Evolutionary conservation across 2,113 vertebrate species (phyloP), one percentile per base, ranked within the genome.

Genomic region (Xenus cinereus): DNA sequence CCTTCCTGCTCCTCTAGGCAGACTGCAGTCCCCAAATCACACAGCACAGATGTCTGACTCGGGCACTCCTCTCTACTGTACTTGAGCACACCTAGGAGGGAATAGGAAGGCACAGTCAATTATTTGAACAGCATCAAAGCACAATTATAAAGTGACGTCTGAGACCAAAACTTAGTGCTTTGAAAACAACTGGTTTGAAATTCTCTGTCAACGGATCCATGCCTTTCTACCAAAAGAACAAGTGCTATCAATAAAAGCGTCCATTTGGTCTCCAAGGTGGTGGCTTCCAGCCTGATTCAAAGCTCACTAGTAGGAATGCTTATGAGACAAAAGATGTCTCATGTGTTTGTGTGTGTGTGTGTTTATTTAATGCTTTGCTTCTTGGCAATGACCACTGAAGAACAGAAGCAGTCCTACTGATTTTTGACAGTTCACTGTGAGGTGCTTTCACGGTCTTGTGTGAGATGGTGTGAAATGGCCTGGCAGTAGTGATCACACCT

Each of bases 1-100:
- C 84, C 53, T 48, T 59, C 39, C 78, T 2, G 11, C 62, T 66
- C 88, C 20, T 50, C 8, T 15, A 10, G 0, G 0, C 5, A 8
- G 15, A 0, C 77, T 56, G 69, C 26, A 56, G 62, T 26, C 23
- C 46, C 56, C 63, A 45, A 0, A 79, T 78, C 66, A 59, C 41
- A n/a, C 59, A 77, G 54, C 51, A 27, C 84, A 91, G 62, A n/a
- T 20, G 50, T n/a, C 89, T 53, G 23, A 0, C 28, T 57, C 41
- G 9, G 5, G n/a, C 57, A 79, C 27, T n/a, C 17, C 16, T 57
- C 68, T 56, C 35, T 35, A 2, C 71, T 50, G 28, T 18, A 50
- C 59, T 50, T 30, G 54, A 81, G 45, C 19, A 43, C 53, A 73
- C 17, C 17, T 1, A 64, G 48, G 62, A 67, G 24, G 75, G 24